Percentiles rank a stretch among this genome's conserved stretches.
phyloP scores from a whole-genome alignment of 2,797 vertebrate species.

The Petrocephalus sullivani region DNA sequence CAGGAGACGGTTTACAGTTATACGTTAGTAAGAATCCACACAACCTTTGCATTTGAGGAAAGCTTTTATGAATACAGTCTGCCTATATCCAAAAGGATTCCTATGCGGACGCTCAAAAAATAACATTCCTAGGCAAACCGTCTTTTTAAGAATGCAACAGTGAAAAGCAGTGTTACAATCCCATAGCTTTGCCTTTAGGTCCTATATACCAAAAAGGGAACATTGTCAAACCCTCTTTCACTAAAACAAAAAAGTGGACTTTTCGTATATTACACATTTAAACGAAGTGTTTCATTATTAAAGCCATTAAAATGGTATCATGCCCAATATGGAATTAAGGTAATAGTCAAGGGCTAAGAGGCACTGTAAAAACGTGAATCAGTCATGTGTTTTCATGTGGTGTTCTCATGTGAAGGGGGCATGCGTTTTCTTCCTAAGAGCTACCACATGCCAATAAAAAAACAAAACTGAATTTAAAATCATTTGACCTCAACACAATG shows the following conservation, averaged over 20 bases:
- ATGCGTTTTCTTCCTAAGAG: constrained; percentile 16
- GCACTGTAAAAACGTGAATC: constrained; percentile 56
- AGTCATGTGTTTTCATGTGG: constrained; percentile 50
- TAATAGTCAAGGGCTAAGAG: constrained; percentile 60
- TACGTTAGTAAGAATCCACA: not conserved
- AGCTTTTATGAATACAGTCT: constrained; percentile 2
- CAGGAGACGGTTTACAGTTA: not conserved
- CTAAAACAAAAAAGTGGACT: not conserved
- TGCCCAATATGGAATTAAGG: constrained; percentile 66
- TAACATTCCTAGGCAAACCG: not conserved
- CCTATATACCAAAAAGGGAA: not conserved
- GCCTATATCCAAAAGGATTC: not conserved
- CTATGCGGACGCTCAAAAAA: not conserved
- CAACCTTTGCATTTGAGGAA: not conserved
- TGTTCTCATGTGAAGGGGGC: constrained; percentile 42
- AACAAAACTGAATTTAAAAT: constrained; percentile 18
- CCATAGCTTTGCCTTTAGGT: not conserved
- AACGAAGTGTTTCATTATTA: constrained; percentile 66
- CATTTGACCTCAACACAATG: constrained; percentile 12
- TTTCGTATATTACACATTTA: constrained; percentile 44
- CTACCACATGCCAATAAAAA: constrained; percentile 13
- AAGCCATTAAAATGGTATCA: constrained; percentile 74
- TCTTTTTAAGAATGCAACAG: not conserved
- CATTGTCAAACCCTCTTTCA: not conserved
- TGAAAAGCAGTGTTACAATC: not conserved